Percentiles rank a stretch among this genome's conserved stretches.
phyloP scores from a whole-genome alignment of 2,113 vertebrate species.

The Embiotoca jacksoni region DNA sequence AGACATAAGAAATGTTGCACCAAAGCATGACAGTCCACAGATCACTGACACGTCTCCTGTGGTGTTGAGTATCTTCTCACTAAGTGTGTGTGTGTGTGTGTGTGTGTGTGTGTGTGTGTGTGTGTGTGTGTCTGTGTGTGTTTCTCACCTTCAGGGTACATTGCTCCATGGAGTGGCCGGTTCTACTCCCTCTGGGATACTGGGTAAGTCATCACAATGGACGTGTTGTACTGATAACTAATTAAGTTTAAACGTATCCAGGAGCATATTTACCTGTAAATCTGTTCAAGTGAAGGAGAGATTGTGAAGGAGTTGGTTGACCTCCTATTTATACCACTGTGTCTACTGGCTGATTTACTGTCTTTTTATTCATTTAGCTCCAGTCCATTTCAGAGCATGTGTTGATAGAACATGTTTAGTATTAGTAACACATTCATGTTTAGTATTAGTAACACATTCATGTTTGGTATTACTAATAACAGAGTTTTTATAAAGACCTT shows the following conservation, averaged over 20 bases:
- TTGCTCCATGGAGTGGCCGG: conserved; percentile 96
- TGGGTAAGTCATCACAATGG: conserved; percentile 85
- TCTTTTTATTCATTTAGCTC: conserved; percentile 23
- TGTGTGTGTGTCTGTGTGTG: background rate
- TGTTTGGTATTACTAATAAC: no score
- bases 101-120: background rate
- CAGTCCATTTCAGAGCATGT: conserved; percentile 6
- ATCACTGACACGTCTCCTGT: background rate
- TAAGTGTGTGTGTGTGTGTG: background rate
- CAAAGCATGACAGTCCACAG: background rate
- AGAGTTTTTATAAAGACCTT: background rate
- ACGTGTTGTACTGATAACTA: no score
- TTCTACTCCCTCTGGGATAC: conserved; percentile 98
- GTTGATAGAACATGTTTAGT: background rate
- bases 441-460: background rate
- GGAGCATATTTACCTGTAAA: background rate
- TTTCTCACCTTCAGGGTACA: conserved; percentile 88
- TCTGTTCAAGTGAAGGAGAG: background rate
- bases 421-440: background rate
- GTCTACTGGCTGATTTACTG: conserved; percentile 10
- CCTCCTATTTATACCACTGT: conserved; percentile 1
- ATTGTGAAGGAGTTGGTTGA: no score
- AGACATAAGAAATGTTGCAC: background rate
- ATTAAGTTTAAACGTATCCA: background rate
- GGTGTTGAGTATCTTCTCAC: no score